Base-by-base conservation (phyloP, 2,113 vertebrate species). In the Callopanchax toddi region DNA sequence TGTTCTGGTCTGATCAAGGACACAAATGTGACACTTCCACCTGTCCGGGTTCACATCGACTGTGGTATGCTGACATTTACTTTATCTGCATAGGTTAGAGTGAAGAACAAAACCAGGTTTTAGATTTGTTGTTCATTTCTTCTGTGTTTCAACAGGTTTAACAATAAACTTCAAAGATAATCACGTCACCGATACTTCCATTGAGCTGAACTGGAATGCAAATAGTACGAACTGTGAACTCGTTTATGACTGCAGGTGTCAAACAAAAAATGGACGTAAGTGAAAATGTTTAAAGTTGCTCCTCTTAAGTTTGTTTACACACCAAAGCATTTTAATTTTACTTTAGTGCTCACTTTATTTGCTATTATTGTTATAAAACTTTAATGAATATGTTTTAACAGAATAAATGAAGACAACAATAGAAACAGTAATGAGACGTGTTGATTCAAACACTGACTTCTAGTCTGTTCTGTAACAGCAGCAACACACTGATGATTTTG, bases 41-140 rank as follows among this genome's bases (percentile, higher is more conserved):
- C 3, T 0, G 0, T 79, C 26, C 0, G 0, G 0, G 0, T 85
- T 8, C 6, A 0, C 7, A 42, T 78, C 4, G 0, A 55, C 13
- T 88, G 86, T 57, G 50, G 86, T 88, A 53, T 4, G 84, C 72
- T 66, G 26, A 53, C 34, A 11, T 53, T 65, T 50, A 50, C 36
- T 61, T 42, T 16, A 45, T 17, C 11, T 75, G n/a, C 45, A 42
- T 1, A 29, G 23, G 39, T 1, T 26, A 21, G 20, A 57, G n/a
- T 0, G 32, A 51, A 46, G 45, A 18, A n/a, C 3, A 10, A 10
- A 6, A 23, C 1, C 63, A 50, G 50, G 5, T 40, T 4, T 11
- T 54, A 7, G 36, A 17, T 32, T 55, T 16, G 57, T 25, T 50
- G 23, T 55, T 45, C 17, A 46, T 32, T 26, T 74, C 1, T 76